phyloP scores from a whole-genome alignment of 23 tunicate species.

The Styela clava region DNA sequence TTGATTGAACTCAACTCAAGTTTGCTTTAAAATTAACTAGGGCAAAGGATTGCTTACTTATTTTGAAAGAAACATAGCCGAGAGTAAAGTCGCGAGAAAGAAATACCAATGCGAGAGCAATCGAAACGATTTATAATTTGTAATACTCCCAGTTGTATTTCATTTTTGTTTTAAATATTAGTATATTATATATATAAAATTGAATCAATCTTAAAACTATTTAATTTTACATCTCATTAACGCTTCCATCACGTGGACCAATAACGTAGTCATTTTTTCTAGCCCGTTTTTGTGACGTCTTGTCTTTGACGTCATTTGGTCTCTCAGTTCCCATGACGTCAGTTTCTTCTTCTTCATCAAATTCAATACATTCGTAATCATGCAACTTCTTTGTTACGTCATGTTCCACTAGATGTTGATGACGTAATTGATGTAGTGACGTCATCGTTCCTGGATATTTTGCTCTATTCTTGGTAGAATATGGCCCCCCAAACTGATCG shows the following conservation, averaged over 20 bases:
- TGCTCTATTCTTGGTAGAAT: conserved; percentile 1
- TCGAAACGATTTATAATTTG: no score
- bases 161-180: no score
- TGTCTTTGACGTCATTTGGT: background rate
- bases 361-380: background rate
- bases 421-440: background rate
- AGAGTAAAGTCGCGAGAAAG: no score
- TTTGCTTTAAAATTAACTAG: no score
- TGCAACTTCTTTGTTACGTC: background rate
- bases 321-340: background rate
- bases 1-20: no score
- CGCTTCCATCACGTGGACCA: background rate
- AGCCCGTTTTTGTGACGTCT: background rate
- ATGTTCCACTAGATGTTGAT: background rate
- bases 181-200: no score
- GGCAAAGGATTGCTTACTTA: no score
- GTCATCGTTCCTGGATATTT: background rate
- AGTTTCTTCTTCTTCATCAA: background rate
- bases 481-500: background rate
- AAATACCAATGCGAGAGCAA: no score
- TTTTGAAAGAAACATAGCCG: no score
- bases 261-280: background rate
- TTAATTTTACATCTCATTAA: no score
- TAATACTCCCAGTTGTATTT: no score
- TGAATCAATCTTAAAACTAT: no score